Base-by-base conservation (phyloP, 2,888 invertebrate genomes). In the Lampropteryx suffumata region DNA sequence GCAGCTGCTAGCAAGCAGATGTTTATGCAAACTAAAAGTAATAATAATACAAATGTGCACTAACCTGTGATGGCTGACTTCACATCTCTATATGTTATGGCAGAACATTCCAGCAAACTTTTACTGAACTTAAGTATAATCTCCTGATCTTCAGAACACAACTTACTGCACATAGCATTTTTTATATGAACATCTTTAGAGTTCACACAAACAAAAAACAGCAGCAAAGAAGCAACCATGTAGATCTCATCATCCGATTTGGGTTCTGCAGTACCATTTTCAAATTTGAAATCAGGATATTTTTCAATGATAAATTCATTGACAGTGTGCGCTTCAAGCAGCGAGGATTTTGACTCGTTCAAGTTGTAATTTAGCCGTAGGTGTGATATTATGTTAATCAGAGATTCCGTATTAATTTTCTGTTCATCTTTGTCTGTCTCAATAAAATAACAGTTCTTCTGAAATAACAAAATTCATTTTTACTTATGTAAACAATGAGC, bases 101-200 rank as follows among this genome's bases (percentile, higher is more conserved):
- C 72, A 3, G 84, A 76, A 56, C 87, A 84, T 3, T 90, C 83
- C 76, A 92, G 81, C n/a, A 92, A 64, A 33, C 71, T 73, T 70
- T 92, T 92, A 47, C 90, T 87, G 61, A 91, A 92, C 43, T 82
- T 82, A 69, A 92, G 79, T 59, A 92, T 91, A 12, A 77, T 84
- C 50, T 92, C 79, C 70, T 92, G 92, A 30, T 91, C 91, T 7
- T 83, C 86, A n/a, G 72, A 65, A 47, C 82, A 79, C 12, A 92
- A 69, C 47, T 87, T 88, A 36, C 76, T 81, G 60, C 92, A 92
- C 92, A 92, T 92, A 0, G 87, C 90, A 65, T 77, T 83, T 61
- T 92, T 91, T 51, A 92, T 85, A 45, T 84, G 72, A n/a, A 87
- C 79, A 66, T 91, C 87, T 59, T 92, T 92, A 8, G 91, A 88